Base-by-base conservation (phyloP, 2,797 vertebrate genomes). In the Galagoides demidoff region DNA sequence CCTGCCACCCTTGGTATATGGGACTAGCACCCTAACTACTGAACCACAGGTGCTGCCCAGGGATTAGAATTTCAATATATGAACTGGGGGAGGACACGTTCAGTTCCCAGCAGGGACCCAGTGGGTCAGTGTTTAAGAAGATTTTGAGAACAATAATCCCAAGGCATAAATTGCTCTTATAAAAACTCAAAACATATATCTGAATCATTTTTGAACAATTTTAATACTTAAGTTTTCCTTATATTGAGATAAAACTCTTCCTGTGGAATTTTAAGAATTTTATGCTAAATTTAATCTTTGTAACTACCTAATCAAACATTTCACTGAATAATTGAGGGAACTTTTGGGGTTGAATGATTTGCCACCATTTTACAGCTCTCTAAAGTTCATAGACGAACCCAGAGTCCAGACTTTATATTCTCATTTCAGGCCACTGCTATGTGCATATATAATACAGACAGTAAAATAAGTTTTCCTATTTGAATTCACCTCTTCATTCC, bases 391-490 rank as follows among this genome's bases (percentile, higher is more conserved):
- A 43, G 27, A 14, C 71, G 45, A 77, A 59, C 14, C 37, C 52
- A 45, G 43, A 85, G 77, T 77, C 25, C 22, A 74, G 34, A 63
- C 81, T 73, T 73, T 12, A 57, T 8, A 7, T 17, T 64, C 61
- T 92, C 17, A 85, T 66, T 74, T 16, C n/a, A 59, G 2, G 19
- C 31, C 6, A 29, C 82, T 55, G 68, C 76, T 81, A 59, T 81
- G 14, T 85, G 20, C 43, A 2, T 34, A 17, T 39, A 39, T 37
- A 92, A 55, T 49, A 68, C 45, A 37, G 77, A 82, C 8, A 73
- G 22, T 74, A 27, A 91, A 93, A 81, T 82, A 37, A 59, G 4
- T 66, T 95, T 87, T 43, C 27, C 55, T 17, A 84, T 86, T 93
- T 81, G 22, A 76, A 84, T 89, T 85, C 5, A 39, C 12, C 31